These are phyloP conservation scores for Ophion obscuratus DNA, from an alignment of 2,888 invertebrate species.

Conservation along the genomic window DNA sequence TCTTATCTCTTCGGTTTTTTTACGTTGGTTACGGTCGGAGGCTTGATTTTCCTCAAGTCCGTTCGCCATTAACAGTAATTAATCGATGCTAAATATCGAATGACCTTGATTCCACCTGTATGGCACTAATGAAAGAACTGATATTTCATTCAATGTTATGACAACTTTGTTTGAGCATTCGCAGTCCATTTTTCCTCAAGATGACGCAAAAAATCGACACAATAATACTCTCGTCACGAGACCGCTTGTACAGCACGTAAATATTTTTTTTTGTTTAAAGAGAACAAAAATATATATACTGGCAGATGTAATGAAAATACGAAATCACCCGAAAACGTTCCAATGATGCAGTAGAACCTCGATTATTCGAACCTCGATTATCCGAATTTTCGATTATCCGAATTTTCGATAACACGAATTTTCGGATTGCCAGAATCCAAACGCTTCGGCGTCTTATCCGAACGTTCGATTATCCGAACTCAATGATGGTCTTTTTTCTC, in stretches of 20 bases:
- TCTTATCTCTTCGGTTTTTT: conserved; percentile 13
- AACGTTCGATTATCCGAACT: too few species aligned
- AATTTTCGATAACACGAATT: too few species aligned
- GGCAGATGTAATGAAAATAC: too few species aligned
- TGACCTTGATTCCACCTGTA: background rate
- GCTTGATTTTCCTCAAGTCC: background rate
- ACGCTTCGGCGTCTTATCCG: too few species aligned
- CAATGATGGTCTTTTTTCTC: too few species aligned
- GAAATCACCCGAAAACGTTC: too few species aligned
- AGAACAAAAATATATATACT: background rate
- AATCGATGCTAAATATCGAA: background rate
- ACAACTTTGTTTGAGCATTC: background rate
- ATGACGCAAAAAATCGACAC: background rate
- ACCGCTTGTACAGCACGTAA: background rate
- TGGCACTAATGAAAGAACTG: background rate
- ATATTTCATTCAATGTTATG: background rate
- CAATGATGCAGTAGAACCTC: too few species aligned
- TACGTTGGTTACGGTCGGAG: background rate
- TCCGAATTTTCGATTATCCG: too few species aligned
- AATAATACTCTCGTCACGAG: background rate
- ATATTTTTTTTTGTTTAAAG: background rate
- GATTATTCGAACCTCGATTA: too few species aligned
- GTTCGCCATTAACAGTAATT: background rate
- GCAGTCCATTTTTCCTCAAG: background rate
- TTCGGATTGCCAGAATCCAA: too few species aligned